Conservation (phyloP, 2,888 invertebrate genomes). For the Caenorhabditis virilis region DNA sequence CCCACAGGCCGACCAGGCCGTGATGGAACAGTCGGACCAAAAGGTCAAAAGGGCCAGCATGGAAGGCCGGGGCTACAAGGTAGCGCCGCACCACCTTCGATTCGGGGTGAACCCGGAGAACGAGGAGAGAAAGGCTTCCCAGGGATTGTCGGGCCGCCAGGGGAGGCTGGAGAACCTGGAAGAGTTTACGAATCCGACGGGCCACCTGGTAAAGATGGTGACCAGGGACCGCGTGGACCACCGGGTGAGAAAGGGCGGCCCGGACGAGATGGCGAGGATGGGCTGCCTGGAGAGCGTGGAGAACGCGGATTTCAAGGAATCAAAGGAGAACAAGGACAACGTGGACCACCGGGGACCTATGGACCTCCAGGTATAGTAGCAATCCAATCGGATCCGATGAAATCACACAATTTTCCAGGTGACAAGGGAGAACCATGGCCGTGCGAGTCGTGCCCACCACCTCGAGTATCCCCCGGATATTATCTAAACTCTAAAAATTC, state of each 20-base stretch:
- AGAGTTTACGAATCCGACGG: constrained; percentile 41
- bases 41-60: constrained; percentile 39
- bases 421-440: constrained; percentile 49
- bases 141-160: constrained; percentile 28
- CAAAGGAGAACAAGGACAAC: constrained; percentile 40
- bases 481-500: constrained; percentile 14
- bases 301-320: constrained; percentile 39
- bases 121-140: constrained; percentile 44
- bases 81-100: constrained; percentile 35
- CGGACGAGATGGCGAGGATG: constrained; percentile 43
- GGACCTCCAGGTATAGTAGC: constrained; percentile 25
- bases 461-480: constrained; percentile 46
- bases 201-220: constrained; percentile 49
- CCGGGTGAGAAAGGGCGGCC: constrained; percentile 38
- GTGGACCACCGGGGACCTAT: constrained; percentile 25
- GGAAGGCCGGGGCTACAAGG: constrained; percentile 37
- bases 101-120: constrained; percentile 36
- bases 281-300: constrained; percentile 33
- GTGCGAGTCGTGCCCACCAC: constrained; percentile 47
- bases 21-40: constrained; percentile 33
- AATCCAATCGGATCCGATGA: constrained; percentile 4
- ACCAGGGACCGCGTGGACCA: constrained; percentile 39
- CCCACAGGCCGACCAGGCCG: constrained; percentile 42
- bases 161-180: constrained; percentile 46
- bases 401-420: no score